Conservation (phyloP, 2,113 vertebrate genomes). For the Zootoca vivipara region DNA sequence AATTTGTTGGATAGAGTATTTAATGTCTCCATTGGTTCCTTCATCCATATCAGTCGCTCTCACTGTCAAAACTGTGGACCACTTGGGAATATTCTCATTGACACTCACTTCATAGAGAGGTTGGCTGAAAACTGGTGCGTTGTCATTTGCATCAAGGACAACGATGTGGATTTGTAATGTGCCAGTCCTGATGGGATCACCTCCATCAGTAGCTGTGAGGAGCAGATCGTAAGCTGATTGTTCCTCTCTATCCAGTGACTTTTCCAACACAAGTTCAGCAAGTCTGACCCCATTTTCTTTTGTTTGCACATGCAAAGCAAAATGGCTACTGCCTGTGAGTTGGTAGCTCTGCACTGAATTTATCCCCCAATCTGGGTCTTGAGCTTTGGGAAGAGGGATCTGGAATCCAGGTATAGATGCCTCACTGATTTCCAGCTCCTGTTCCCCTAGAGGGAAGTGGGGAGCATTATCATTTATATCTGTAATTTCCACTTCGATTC, state of each 20-base stretch:
- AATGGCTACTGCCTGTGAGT: conserved; percentile 64
- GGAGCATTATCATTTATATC: conserved; percentile 72
- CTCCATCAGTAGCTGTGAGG: conserved; percentile 48
- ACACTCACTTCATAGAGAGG: conserved; percentile 37
- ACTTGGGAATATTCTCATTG: conserved; percentile 41
- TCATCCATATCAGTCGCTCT: conserved; percentile 71
- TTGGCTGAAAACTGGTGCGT: conserved; percentile 31
- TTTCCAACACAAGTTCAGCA: conserved; percentile 53
- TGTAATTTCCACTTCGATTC: conserved; percentile 59
- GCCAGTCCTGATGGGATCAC: conserved; percentile 29
- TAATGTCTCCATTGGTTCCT: conserved; percentile 70
- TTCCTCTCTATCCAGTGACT: conserved; percentile 54
- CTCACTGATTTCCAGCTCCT: conserved; percentile 66
- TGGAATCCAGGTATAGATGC: conserved; percentile 41
- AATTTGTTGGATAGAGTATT: conserved; percentile 67
- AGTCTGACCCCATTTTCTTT: conserved; percentile 44
- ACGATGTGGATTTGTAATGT: conserved; percentile 7
- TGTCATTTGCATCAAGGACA: conserved; percentile 33
- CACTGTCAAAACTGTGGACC: conserved; percentile 44
- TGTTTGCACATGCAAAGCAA: conserved; percentile 64
- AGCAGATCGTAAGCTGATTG: conserved; percentile 37
- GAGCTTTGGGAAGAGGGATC: conserved; percentile 61
- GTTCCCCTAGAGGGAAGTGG: conserved; percentile 30
- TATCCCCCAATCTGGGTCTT: conserved; percentile 64
- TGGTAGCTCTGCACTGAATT: conserved; percentile 68